Conservation (phyloP, 2,113 vertebrate genomes). For the Brienomyrus brachyistius region DNA sequence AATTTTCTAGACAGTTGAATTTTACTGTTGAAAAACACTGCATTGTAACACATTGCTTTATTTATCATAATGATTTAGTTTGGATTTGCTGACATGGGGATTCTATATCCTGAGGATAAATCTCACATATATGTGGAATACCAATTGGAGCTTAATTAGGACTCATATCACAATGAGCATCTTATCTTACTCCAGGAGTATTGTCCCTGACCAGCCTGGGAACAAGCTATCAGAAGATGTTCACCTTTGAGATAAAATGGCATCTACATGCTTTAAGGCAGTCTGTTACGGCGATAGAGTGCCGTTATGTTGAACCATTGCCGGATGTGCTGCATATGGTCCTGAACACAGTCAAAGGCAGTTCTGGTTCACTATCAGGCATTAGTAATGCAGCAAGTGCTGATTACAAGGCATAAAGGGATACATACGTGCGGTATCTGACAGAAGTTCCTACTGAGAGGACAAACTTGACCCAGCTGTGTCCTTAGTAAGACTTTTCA, state of each 20-base stretch:
- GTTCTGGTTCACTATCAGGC: not conserved
- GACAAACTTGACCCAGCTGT: not conserved
- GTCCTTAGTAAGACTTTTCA: not conserved
- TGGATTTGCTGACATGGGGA: not conserved
- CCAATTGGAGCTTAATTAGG: not conserved
- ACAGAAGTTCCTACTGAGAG: not conserved
- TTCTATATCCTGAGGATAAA: not conserved
- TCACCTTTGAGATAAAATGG: not conserved
- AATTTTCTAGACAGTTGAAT: not conserved
- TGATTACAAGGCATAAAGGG: not conserved
- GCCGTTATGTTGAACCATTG: not conserved
- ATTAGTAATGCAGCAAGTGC: not conserved
- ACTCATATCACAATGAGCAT: not conserved
- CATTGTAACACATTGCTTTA: not conserved
- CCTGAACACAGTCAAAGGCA: not conserved
- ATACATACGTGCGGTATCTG: not conserved
- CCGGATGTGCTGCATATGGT: not conserved
- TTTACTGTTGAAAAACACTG: not conserved
- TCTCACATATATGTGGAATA: not conserved
- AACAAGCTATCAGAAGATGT: not conserved
- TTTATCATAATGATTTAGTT: not conserved
- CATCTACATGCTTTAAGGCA: not conserved
- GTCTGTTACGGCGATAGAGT: not conserved
- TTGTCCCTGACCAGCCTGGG: not conserved
- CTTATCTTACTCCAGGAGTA: not conserved